phyloP scores from a whole-genome alignment of 1,140 invertebrate species.

The Drosophila equinoxialis region DNA sequence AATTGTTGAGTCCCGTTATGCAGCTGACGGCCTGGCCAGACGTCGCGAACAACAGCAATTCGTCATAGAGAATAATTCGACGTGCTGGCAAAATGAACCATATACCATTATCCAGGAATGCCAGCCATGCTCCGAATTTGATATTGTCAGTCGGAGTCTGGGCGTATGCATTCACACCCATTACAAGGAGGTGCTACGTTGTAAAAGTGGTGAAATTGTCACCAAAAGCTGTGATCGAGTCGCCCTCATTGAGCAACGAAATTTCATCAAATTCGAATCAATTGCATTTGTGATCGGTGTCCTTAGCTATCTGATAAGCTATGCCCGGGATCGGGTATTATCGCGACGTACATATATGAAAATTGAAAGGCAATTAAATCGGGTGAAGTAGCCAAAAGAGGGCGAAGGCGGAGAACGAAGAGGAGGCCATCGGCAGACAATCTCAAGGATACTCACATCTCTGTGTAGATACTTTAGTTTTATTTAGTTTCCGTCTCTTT shows the following conservation, averaged over 20 bases:
- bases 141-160: slow-evolving; percentile 88
- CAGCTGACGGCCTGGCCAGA: slow-evolving; percentile 69
- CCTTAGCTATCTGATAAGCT: slow-evolving; percentile 82
- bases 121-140: slow-evolving; percentile 90
- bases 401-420: neutral
- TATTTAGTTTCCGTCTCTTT: slow-evolving; percentile 50
- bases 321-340: slow-evolving; percentile 73
- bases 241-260: slow-evolving; percentile 88
- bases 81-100: slow-evolving; percentile 88
- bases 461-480: slow-evolving; percentile 68
- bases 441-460: slow-evolving; percentile 58
- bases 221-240: slow-evolving; percentile 88
- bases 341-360: slow-evolving; percentile 83
- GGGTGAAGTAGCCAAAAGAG: slow-evolving; percentile 65
- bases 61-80: slow-evolving; percentile 89
- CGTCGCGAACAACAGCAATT: slow-evolving; percentile 82
- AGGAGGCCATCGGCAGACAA: neutral
- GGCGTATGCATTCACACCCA: slow-evolving; percentile 88
- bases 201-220: slow-evolving; percentile 88
- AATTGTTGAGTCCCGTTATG: slow-evolving; percentile 89
- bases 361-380: slow-evolving; percentile 84
- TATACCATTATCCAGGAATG: slow-evolving; percentile 89
- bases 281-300: slow-evolving; percentile 88
- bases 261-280: slow-evolving; percentile 93
- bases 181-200: slow-evolving; percentile 88